Evolutionary conservation across 1,140 invertebrate genomes (phyloP), one percentile per base, ranked within the genome.

Genomic region (Macrobrachium rosenbergii): DNA sequence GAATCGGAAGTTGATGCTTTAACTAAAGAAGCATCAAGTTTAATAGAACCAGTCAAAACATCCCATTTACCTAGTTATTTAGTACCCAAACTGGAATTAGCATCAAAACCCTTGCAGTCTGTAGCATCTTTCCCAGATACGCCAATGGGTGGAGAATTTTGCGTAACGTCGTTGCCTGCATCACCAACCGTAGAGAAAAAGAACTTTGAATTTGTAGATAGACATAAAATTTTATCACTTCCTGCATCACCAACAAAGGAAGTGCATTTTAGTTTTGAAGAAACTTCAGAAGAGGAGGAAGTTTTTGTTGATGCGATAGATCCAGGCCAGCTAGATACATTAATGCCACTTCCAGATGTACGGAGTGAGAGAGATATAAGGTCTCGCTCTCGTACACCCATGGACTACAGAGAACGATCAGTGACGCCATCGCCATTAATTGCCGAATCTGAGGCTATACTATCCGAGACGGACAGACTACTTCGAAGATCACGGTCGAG

Each of bases 271-370:
- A 23, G 6, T 72, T 72, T 21, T 28, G 43, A 77, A 77, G 21
- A 45, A 21, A 77, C 43, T 43, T 58, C n/a, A 7, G 88, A 83
- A 58, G 83, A 86, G 37, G 78, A 80, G 10, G 88, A 89, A 60
- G 82, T 87, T 1, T 89, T 73, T 73, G 82, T 82, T 21, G 89
- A 89, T 73, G 86, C 86, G 14, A 64, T 88, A n/a, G 89, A 89
- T 79, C 83, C 87, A 3, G 88, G 87, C 14, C 89, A 88, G 45
- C 64, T 89, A 23, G 89, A 89, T 72, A 89, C 83, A 5, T 76
- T 89, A 23, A 89, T 89, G 89, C 89, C 89, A 43, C 80, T 89
- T 11, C 89, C 89, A 5, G 62, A 82, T 62, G 45, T 88, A 43
- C 75, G 79, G 16, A 77, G 8, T 19, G 82, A 87, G 67, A 52